A percentile compares a stretch with the other conserved stretches of the same genome.
Evolutionary conservation across 2,888 invertebrate genomes (phyloP).

Genomic region (Oscheius myriophilus): DNA sequence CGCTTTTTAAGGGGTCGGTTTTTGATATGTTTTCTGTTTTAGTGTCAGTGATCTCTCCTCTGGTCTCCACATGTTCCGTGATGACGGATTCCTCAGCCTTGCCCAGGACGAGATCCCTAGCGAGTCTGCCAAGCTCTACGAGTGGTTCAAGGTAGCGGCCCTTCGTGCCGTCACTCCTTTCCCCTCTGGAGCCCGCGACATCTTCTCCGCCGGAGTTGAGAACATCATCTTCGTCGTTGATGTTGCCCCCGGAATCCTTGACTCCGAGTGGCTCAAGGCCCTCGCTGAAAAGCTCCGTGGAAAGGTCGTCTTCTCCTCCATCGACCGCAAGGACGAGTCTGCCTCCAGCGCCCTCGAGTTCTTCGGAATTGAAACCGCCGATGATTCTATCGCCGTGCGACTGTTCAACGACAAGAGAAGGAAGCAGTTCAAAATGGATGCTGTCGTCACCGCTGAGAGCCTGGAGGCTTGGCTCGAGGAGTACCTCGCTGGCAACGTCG

Average conservation of each 20-base stretch:
- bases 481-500: slow-evolving; percentile 2
- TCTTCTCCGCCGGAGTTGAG: slow-evolving; percentile 32
- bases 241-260: background rate
- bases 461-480: slow-evolving; percentile 7
- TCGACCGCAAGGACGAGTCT: slow-evolving; percentile 26
- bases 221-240: slow-evolving; percentile 31
- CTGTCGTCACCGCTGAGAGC: background rate
- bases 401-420: slow-evolving; percentile 19
- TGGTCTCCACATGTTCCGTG: slow-evolving; percentile 17
- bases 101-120: background rate
- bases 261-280: slow-evolving; percentile 7
- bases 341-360: slow-evolving; percentile 20
- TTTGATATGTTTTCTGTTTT: too few species aligned
- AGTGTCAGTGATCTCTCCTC: background rate
- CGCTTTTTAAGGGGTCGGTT: background rate
- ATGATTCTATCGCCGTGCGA: slow-evolving; percentile 8
- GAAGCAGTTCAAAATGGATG: slow-evolving; percentile 9
- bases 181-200: slow-evolving; percentile 29
- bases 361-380: slow-evolving; percentile 24
- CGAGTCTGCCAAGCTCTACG: background rate
- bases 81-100: background rate
- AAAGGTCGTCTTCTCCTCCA: slow-evolving; percentile 25
- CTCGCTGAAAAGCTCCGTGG: slow-evolving; percentile 26
- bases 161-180: slow-evolving; percentile 26
- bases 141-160: slow-evolving; percentile 9